Conservation (phyloP, 2,797 vertebrate genomes). For the Merluccius polli region DNA sequence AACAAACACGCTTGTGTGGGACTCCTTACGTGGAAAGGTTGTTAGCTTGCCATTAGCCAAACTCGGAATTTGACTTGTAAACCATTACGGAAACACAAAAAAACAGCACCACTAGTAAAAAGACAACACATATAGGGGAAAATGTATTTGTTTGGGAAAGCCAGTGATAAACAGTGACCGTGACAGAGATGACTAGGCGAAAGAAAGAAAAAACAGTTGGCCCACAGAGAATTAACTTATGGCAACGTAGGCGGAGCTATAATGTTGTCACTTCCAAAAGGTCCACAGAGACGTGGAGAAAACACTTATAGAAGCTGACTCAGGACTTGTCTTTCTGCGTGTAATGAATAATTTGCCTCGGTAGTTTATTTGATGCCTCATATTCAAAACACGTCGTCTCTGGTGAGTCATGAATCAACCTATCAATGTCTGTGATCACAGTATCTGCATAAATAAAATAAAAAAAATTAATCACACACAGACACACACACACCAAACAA, state of each 20-base stretch:
- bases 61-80: background rate
- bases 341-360: background rate
- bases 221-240: background rate
- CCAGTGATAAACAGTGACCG: background rate
- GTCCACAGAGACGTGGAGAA: background rate
- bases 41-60: background rate
- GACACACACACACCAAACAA: slow-evolving; percentile 12
- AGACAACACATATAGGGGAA: background rate
- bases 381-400: background rate
- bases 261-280: background rate
- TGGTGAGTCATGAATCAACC: background rate
- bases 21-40: background rate
- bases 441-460: background rate
- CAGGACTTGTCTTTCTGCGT: background rate
- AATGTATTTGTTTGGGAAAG: background rate
- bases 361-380: background rate
- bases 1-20: background rate
- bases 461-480: too few relatives aligned
- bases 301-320: background rate
- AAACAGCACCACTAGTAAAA: background rate
- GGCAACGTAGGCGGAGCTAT: background rate
- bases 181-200: background rate
- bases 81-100: background rate
- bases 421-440: background rate
- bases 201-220: background rate